These are phyloP conservation scores for Steinernema khuongi DNA, from an alignment of 1,140 invertebrate species.

Conservation along the genomic window DNA sequence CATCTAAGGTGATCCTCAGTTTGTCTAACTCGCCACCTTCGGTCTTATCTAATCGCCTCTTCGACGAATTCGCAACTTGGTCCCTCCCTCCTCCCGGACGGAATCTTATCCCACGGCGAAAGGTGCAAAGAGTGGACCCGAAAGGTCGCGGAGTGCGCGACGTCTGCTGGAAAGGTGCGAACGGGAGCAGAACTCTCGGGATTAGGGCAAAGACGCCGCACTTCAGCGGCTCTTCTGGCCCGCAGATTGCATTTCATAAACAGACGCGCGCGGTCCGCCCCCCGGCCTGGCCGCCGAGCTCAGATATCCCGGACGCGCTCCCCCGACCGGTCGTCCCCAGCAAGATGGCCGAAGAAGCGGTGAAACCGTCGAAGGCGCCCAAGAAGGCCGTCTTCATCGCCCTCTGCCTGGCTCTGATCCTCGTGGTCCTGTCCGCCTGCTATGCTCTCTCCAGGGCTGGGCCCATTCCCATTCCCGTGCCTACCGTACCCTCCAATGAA, in stretches of 20 bases:
- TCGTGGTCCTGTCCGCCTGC: neutral
- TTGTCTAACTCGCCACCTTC: no score
- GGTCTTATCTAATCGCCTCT: no score
- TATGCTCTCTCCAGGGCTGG: neutral
- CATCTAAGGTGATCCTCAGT: no score
- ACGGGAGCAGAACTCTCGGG: neutral
- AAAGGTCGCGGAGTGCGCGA: neutral
- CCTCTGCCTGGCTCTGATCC: conserved; percentile 1
- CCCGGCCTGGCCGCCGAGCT: neutral
- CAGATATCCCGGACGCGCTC: neutral
- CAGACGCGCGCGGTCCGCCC: neutral
- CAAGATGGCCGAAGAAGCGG: neutral
- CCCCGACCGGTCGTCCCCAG: neutral
- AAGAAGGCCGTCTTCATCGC: neutral
- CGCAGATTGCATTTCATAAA: conserved; percentile 14
- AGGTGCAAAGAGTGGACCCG: neutral
- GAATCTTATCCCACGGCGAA: no score
- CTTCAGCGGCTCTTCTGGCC: neutral
- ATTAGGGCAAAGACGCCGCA: conserved; percentile 5
- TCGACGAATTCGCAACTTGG: no score
- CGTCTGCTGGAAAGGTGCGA: conserved; percentile 12
- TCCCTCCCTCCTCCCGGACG: no score
- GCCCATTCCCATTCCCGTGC: neutral
- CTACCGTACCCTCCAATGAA: neutral
- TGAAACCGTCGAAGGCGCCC: neutral